Conservation (phyloP, 2,797 vertebrate genomes). For the Chaetophractus vellerosus region DNA sequence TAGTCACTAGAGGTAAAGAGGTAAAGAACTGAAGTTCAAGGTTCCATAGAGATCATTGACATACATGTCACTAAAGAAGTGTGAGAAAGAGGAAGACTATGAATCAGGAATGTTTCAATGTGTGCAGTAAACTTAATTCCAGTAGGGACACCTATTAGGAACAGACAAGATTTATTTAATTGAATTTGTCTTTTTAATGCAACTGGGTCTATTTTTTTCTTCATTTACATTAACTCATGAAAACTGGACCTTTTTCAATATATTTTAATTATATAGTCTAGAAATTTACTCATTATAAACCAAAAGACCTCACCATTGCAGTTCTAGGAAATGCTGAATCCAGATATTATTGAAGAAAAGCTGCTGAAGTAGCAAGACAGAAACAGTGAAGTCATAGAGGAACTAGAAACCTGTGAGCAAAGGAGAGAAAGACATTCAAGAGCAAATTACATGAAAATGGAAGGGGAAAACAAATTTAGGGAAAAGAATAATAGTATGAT, state of each 20-base stretch:
- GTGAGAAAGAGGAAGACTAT: neutral
- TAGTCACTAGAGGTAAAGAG: neutral
- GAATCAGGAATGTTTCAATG: neutral
- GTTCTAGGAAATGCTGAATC: constrained; percentile 4
- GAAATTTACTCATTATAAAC: neutral
- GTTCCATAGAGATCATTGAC: neutral
- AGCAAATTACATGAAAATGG: neutral
- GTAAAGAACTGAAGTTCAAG: neutral
- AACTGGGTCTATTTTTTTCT: constrained; percentile 61
- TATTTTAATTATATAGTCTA: neutral
- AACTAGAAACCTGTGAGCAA: neutral
- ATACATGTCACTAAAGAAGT: neutral
- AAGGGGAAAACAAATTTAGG: neutral
- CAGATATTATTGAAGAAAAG: neutral
- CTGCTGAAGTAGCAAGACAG: neutral
- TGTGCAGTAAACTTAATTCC: neutral
- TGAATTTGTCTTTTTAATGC: constrained; percentile 49
- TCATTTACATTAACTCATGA: constrained; percentile 13
- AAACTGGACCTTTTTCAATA: constrained; percentile 20
- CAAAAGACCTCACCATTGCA: neutral
- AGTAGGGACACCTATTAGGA: neutral
- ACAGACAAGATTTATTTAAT: constrained; percentile 24
- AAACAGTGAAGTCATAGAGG: neutral
- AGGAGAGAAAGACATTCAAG: neutral
- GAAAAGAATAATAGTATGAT: neutral